These are phyloP conservation scores for Aphodius sticticus DNA, from an alignment of 2,888 invertebrate species.

Conservation along the genomic window DNA sequence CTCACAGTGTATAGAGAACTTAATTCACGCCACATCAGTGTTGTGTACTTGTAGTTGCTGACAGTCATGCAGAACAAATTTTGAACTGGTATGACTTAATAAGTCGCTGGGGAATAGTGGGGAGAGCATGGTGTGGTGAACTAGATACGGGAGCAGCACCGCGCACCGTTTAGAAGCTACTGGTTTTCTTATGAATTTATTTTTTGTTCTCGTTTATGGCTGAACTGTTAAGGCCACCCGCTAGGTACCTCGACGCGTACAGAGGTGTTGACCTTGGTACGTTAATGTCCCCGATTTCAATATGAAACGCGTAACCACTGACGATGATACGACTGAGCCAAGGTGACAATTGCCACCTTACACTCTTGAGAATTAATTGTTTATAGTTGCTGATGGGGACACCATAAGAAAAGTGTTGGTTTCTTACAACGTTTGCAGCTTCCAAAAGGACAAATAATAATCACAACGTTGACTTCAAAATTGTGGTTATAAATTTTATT, in stretches of 20 bases:
- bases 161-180: not conserved
- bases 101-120: not conserved
- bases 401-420: too few relatives aligned
- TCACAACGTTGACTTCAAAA: too few relatives aligned
- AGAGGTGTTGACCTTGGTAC: slow-evolving; percentile 4
- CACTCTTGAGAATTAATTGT: not conserved
- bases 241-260: not conserved
- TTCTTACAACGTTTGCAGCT: too few relatives aligned
- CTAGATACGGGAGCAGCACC: not conserved
- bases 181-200: not conserved
- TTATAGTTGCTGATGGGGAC: not conserved
- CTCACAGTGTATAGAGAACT: too few relatives aligned
- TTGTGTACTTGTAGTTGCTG: not conserved
- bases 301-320: not conserved
- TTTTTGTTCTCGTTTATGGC: not conserved
- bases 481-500: too few relatives aligned
- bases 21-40: too few relatives aligned
- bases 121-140: not conserved
- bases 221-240: not conserved
- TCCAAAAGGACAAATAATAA: too few relatives aligned
- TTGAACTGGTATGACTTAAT: slow-evolving; percentile 4
- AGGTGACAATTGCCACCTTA: not conserved
- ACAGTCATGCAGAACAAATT: not conserved
- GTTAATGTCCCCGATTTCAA: not conserved
- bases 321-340: not conserved